A percentile compares a stretch with the other conserved stretches of the same genome.
phyloP scores from a whole-genome alignment of 2,888 invertebrate species.

The Octodonta nipae region DNA sequence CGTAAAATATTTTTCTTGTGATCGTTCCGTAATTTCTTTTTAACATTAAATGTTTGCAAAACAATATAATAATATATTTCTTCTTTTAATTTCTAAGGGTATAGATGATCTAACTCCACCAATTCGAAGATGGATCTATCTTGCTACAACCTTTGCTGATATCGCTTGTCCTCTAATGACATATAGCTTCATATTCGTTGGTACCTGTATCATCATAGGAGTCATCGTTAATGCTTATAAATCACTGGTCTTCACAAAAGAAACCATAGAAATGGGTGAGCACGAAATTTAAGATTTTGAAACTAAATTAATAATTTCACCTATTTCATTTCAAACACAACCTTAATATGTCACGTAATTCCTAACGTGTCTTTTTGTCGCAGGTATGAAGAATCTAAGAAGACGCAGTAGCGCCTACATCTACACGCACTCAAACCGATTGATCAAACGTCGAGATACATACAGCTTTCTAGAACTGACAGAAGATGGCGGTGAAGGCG shows the following conservation, averaged over 20 bases:
- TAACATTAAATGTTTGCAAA: too few relatives aligned
- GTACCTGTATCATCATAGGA: constrained; percentile 48
- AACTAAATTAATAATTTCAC: background rate
- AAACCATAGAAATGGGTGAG: constrained; percentile 60
- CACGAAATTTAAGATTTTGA: background rate
- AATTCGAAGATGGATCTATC: constrained; percentile 68
- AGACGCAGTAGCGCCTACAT: constrained; percentile 42
- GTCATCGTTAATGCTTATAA: constrained; percentile 64
- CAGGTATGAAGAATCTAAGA: constrained; percentile 48
- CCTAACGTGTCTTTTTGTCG: too few relatives aligned
- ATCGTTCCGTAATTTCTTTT: too few relatives aligned
- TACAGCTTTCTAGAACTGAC: constrained; percentile 37
- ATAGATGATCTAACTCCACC: constrained; percentile 64
- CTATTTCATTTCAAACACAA: background rate
- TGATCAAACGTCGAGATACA: constrained; percentile 46
- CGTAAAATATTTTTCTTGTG: too few relatives aligned
- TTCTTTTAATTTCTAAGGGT: constrained; percentile 42
- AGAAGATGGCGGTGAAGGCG: constrained; percentile 12
- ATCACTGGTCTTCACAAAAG: constrained; percentile 55
- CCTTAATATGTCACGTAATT: background rate
- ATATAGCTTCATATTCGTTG: constrained; percentile 59
- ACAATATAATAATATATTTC: too few relatives aligned
- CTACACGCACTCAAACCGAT: constrained; percentile 17
- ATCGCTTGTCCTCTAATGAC: constrained; percentile 54
- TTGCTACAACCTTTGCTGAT: constrained; percentile 67